Evolutionary conservation across 2,113 vertebrate genomes (phyloP), one percentile per base, ranked within the genome.

Genomic region (Cyanistes caeruleus): DNA sequence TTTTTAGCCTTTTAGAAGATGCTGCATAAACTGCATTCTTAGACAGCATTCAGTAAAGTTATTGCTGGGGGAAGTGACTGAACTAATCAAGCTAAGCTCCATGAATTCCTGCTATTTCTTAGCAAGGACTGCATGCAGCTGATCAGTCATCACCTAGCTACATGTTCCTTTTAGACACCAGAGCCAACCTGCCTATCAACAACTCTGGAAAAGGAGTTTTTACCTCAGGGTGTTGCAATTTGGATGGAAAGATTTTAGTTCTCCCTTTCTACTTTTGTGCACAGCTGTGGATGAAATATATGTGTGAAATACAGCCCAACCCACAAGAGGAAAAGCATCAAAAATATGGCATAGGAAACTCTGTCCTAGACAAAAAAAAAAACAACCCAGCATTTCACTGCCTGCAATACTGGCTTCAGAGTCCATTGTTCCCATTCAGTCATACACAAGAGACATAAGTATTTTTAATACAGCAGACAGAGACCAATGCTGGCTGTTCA

Each of bases 1-100:
- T 96, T 94, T 87, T 96, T 96, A 95, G 56, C 85, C 90, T 93
- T 95, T 88, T 4, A 25, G 58, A 92, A 96, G 79, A 93, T 69
- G 55, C 74, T 48, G 48, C 72, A 65, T 79, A 92, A 95, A 49
- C 22, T 77, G 15, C 68, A 53, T 86, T 91, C 68, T 93, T 70
- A 79, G 88, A 78, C 80, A 95, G 37, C 35, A 30, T 89, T 91
- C 96, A 93, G 87, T 91, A 96, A 75, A 60, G 77, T 39, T 64
- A 65, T 51, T 25, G 37, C 69, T 83, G 28, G 11, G 20, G 21
- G 20, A 86, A 87, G 23, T 23, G 25, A 30, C 56, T 44, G 33
- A 37, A 60, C 9, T 56, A 41, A 76, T 46, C n/a, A 48, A 64
- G 39, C 58, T 39, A 25, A 15, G 24, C 41, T 43, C 44, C 21